Evolutionary conservation across 2,113 vertebrate species (phyloP).

Genomic region (Tupaia tana): DNA sequence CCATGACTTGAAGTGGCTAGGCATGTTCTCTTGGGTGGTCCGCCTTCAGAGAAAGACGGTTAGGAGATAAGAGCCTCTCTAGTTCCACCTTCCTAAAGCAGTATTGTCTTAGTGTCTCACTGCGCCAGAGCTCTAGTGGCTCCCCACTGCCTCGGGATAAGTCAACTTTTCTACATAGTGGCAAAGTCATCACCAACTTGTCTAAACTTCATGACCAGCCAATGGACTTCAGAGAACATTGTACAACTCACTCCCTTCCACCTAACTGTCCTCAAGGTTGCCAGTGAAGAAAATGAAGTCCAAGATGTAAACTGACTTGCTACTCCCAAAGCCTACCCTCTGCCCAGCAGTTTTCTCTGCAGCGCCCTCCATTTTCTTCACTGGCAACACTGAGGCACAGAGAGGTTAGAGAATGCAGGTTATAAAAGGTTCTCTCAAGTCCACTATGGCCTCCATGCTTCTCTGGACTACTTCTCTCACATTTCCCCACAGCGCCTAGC

Average conservation of each 20-base stretch:
- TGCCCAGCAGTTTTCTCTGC: neutral
- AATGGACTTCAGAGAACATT: neutral
- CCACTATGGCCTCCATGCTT: neutral
- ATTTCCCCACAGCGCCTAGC: neutral
- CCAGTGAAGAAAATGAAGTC: neutral
- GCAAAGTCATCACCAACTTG: neutral
- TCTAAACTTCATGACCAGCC: neutral
- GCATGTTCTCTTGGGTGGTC: neutral
- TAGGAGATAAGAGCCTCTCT: neutral
- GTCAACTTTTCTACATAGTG: neutral
- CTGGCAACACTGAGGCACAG: neutral
- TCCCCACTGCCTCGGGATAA: neutral
- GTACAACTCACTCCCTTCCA: neutral
- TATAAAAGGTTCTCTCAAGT: neutral
- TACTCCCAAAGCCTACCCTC: neutral
- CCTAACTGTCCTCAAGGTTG: neutral
- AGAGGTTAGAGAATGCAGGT: neutral
- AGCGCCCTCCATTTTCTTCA: neutral
- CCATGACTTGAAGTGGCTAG: neutral
- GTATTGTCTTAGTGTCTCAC: neutral
- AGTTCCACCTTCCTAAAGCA: neutral
- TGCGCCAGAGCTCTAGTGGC: neutral
- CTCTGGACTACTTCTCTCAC: neutral
- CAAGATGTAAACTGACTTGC: neutral
- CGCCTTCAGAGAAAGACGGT: neutral